A percentile compares a stretch with the other conserved stretches of the same genome.
phyloP scores from a whole-genome alignment of 1,140 invertebrate species.

The Neuroterus valhalla region DNA sequence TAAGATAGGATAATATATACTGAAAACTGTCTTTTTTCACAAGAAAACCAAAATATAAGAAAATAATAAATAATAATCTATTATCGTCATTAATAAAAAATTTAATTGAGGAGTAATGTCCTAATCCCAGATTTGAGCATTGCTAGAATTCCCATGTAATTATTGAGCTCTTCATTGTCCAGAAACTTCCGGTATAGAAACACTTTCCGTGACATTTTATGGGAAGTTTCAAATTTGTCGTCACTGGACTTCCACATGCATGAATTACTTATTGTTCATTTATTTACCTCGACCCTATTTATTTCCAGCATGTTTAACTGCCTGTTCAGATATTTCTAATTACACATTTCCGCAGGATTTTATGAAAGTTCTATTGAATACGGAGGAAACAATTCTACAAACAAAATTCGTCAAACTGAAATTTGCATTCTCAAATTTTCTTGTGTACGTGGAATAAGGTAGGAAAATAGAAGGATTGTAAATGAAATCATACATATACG shows the following conservation, averaged over 20 bases:
- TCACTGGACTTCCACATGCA: conserved; percentile 1
- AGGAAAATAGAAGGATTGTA: neutral
- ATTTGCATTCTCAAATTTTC: conserved; percentile 7
- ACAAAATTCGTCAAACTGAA: neutral
- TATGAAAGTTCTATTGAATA: neutral
- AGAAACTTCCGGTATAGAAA: conserved; percentile 12
- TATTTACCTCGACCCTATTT: conserved; percentile 28
- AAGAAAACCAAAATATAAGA: no score
- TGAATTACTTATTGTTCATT: conserved; percentile 20
- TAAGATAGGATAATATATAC: no score
- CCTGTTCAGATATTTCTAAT: conserved; percentile 10
- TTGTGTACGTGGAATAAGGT: neutral
- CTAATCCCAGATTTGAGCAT: neutral
- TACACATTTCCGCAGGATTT: conserved; percentile 13
- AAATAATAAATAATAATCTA: no score
- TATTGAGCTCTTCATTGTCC: conserved; percentile 5
- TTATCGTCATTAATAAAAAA: no score
- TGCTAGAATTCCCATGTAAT: neutral
- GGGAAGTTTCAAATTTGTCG: conserved; percentile 2
- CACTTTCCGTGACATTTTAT: conserved; percentile 2
- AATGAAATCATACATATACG: conserved; percentile 4
- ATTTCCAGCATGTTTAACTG: conserved; percentile 24
- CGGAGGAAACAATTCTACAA: neutral
- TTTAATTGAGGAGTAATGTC: neutral
- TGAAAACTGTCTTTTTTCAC: no score